Percentiles rank a stretch among this genome's conserved stretches.
phyloP scores from a whole-genome alignment of 1,140 invertebrate genomes.

The Hycleus phaleratus region DNA sequence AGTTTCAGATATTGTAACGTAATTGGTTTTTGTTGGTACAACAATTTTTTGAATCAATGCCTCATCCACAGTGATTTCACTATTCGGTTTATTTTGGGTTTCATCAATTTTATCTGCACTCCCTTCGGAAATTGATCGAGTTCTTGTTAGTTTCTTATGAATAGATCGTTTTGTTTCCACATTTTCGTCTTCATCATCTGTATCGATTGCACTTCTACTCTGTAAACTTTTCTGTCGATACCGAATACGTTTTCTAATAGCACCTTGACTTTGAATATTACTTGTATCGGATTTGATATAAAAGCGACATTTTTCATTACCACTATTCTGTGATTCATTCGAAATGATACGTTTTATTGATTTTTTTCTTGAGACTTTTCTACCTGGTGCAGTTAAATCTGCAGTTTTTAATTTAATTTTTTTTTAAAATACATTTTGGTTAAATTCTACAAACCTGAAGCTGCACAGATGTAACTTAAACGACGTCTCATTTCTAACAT shows the following conservation, averaged over 20 bases:
- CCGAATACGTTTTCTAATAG: conserved; percentile 34
- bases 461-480: conserved; percentile 37
- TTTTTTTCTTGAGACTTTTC: conserved; percentile 14
- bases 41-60: conserved; percentile 35
- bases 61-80: conserved; percentile 14
- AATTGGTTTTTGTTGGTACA: conserved; percentile 29
- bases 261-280: conserved; percentile 26
- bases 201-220: conserved; percentile 24
- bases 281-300: conserved; percentile 19
- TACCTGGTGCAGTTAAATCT: conserved; percentile 23
- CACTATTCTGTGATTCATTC: conserved; percentile 13
- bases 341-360: conserved; percentile 13
- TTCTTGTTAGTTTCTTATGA: conserved; percentile 22
- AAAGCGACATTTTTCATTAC: conserved; percentile 12
- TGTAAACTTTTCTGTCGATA: conserved; percentile 30
- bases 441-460: conserved; percentile 25
- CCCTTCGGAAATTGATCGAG: conserved; percentile 18
- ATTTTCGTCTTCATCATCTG: conserved; percentile 31
- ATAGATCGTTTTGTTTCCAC: conserved; percentile 15
- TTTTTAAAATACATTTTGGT: neutral
- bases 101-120: neutral
- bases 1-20: conserved; percentile 11
- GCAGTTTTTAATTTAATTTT: neutral
- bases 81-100: neutral
- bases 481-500: conserved; percentile 39